These are phyloP conservation scores for Dynastes tityus DNA, from an alignment of 2,888 invertebrate genomes.

Conservation along the genomic window DNA sequence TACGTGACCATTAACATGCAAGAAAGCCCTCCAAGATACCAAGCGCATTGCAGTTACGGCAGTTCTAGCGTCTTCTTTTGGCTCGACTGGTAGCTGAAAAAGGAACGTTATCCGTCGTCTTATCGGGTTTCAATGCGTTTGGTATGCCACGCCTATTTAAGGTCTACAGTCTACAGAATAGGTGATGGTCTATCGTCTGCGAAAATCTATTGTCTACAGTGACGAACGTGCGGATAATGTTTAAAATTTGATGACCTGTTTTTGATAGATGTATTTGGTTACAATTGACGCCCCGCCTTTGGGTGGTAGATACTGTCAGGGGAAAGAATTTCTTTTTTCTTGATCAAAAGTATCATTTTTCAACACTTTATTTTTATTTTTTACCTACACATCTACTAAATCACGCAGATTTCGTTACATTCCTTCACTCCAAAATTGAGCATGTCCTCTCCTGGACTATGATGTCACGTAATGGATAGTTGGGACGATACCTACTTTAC, in stretches of 20 bases:
- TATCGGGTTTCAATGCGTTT: slow-evolving; percentile 23
- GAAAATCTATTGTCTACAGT: neutral
- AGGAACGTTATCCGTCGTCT: slow-evolving; percentile 20
- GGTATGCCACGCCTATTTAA: slow-evolving; percentile 12
- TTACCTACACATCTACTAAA: too few relatives aligned
- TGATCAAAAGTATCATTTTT: too few relatives aligned
- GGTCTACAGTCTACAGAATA: neutral
- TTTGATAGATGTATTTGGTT: neutral
- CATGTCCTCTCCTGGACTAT: too few relatives aligned
- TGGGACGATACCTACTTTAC: too few relatives aligned
- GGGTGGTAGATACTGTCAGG: too few relatives aligned
- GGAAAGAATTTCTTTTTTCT: too few relatives aligned
- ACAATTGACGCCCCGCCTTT: neutral
- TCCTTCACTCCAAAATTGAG: too few relatives aligned
- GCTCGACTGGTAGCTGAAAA: slow-evolving; percentile 8
- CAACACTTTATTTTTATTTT: too few relatives aligned
- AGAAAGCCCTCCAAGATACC: neutral
- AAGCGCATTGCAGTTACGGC: slow-evolving; percentile 18
- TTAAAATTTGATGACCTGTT: neutral
- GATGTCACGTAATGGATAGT: too few relatives aligned
- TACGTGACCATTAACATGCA: slow-evolving; percentile 34
- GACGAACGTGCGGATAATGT: slow-evolving; percentile 6
- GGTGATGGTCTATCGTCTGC: slow-evolving; percentile 2
- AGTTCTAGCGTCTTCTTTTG: slow-evolving; percentile 9
- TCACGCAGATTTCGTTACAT: too few relatives aligned